Evolutionary conservation across 2,888 invertebrate genomes (phyloP).

Genomic region (Dryocosmus kuriphilus): DNA sequence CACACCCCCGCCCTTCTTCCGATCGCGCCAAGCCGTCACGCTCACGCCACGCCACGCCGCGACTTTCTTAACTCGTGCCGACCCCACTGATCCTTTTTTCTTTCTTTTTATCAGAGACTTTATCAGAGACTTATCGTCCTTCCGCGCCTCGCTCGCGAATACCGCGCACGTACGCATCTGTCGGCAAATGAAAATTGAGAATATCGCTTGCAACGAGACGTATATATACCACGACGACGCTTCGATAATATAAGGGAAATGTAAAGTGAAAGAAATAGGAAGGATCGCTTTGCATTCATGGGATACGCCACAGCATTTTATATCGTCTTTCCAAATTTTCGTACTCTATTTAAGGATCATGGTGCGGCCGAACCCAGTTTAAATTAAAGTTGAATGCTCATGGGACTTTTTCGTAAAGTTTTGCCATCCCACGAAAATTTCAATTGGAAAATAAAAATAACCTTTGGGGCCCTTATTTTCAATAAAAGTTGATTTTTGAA

Average conservation of each 20-base stretch:
- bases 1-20: constrained; percentile 49
- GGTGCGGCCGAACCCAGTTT: too few species aligned
- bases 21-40: too few species aligned
- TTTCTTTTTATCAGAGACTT: constrained; percentile 49
- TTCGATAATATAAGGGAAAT: constrained; percentile 38
- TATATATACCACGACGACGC: background rate
- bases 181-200: constrained; percentile 66
- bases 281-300: constrained; percentile 26
- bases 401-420: too few species aligned
- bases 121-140: constrained; percentile 48
- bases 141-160: constrained; percentile 49
- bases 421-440: too few species aligned
- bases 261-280: constrained; percentile 36
- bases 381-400: too few species aligned
- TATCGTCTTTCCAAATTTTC: too few species aligned
- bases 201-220: constrained; percentile 49
- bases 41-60: constrained; percentile 40
- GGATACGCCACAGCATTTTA: constrained; percentile 5
- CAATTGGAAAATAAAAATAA: too few species aligned
- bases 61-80: constrained; percentile 45
- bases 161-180: constrained; percentile 65
- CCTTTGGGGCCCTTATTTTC: too few species aligned
- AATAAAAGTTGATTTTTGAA: too few species aligned
- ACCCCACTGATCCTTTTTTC: constrained; percentile 49
- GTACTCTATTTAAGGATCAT: too few species aligned